Evolutionary conservation across 2,888 invertebrate species (phyloP).

Genomic region (Orgyia antiqua): DNA sequence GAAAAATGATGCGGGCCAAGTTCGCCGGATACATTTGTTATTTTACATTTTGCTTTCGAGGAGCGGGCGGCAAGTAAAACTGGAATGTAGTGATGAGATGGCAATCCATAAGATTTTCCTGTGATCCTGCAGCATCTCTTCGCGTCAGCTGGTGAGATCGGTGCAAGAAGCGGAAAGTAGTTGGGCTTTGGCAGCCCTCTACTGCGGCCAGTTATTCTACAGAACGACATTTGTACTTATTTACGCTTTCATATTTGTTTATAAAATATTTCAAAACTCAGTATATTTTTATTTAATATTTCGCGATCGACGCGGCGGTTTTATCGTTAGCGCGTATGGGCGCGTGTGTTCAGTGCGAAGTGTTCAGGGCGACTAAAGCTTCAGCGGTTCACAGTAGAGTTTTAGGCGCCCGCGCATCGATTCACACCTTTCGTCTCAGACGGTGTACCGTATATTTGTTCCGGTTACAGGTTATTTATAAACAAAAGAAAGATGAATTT

Average conservation of each 20-base stretch:
- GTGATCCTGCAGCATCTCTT: conserved; percentile 88
- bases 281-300: conserved; percentile 31
- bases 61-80: conserved; percentile 79
- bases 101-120: conserved; percentile 85
- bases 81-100: conserved; percentile 88
- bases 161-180: conserved; percentile 88
- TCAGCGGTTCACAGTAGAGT: conserved; percentile 33
- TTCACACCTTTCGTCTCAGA: conserved; percentile 68
- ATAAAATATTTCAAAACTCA: conserved; percentile 27
- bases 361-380: conserved; percentile 55
- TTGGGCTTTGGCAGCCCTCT: conserved; percentile 88
- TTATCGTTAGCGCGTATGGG: conserved; percentile 38
- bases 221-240: conserved; percentile 80
- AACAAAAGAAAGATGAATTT: conserved; percentile 67
- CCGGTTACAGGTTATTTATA: conserved; percentile 74
- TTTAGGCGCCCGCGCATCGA: conserved; percentile 43
- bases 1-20: conserved; percentile 80
- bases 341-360: conserved; percentile 52
- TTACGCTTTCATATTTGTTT: conserved; percentile 67
- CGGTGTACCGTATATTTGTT: conserved; percentile 71
- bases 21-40: conserved; percentile 81
- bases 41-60: conserved; percentile 77
- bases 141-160: conserved; percentile 90
- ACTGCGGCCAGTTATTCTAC: conserved; percentile 89
- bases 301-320: conserved; percentile 38